Conservation (phyloP, 2,888 invertebrate species). For the Mythimna vitellina region DNA sequence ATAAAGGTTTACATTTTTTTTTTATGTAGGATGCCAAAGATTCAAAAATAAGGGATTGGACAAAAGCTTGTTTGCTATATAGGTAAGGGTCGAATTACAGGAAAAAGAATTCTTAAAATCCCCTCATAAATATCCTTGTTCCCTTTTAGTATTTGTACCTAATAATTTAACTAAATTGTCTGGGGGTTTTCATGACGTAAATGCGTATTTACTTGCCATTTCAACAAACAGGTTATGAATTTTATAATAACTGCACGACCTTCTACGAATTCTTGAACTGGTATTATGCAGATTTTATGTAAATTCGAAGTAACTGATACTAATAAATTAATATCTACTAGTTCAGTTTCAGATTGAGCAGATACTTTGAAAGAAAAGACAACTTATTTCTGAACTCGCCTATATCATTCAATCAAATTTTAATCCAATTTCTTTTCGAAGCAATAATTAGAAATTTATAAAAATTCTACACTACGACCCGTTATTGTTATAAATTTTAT, state of each 20-base stretch:
- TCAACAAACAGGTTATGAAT: conserved; percentile 29
- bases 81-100: background rate
- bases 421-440: too few species aligned
- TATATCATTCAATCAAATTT: too few species aligned
- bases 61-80: background rate
- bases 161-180: conserved; percentile 14
- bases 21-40: background rate
- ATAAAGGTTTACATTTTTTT: conserved; percentile 31
- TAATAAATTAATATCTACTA: too few species aligned
- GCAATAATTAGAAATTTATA: background rate
- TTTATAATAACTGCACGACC: conserved; percentile 24
- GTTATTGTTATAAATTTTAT: background rate
- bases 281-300: conserved; percentile 11
- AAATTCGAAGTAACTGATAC: background rate
- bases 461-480: background rate
- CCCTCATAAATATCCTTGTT: background rate
- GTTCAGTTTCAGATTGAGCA: background rate
- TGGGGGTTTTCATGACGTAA: conserved; percentile 1
- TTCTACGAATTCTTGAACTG: conserved; percentile 21
- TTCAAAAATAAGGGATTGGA: conserved; percentile 11
- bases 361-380: background rate
- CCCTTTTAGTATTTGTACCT: conserved; percentile 5
- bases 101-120: conserved; percentile 16
- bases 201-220: conserved; percentile 6
- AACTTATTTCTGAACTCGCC: too few species aligned